Evolutionary conservation across 2,113 vertebrate species (phyloP), one percentile per base, ranked within the genome.

Genomic region (Noturus placidus): DNA sequence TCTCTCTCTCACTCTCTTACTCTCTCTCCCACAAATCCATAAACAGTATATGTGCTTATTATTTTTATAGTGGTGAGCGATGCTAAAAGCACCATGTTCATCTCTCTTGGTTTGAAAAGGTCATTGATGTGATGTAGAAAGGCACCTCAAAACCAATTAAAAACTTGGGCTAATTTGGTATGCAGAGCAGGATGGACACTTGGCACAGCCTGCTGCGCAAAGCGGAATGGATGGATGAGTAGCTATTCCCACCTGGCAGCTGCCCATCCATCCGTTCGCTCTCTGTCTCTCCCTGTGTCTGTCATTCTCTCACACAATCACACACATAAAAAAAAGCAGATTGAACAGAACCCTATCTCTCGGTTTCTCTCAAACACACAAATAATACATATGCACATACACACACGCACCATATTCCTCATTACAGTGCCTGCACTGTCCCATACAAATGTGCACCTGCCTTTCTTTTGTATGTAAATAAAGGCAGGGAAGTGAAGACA

Each of bases 121-220:
- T 87, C 86, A 89, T 33, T 65, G 70, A 87, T 79, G 50, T 89
- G 83, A 89, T 91, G 83, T 88, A 84, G 74, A 92, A 87, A 82
- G 57, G 81, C 88, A 85, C 72, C 82, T 90, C 90, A 86, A 88
- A 93, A 90, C 87, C 88, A 91, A 79, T 91, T 91, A 92, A 91
- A 89, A 91, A 90, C 85, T 82, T 78, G 52, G 59, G 89, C 82
- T 90, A 87, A 91, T 90, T 91, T 90, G 46, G 84, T 90, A 92
- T 92, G 88, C 89, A 90, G 87, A 92, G 70, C 88, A 87, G 91
- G 83, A 77, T 86, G 79, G 81, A 84, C 83, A 87, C 87, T 91
- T 87, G 81, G 87, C 89, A 88, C 87, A 69, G 84, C 87, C 86
- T 87, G 90, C 89, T 86, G 88, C 82, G 87, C 90, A 88, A 90